Evolutionary conservation across 1,140 invertebrate genomes (phyloP).

Genomic region (Drosophila melanica): DNA sequence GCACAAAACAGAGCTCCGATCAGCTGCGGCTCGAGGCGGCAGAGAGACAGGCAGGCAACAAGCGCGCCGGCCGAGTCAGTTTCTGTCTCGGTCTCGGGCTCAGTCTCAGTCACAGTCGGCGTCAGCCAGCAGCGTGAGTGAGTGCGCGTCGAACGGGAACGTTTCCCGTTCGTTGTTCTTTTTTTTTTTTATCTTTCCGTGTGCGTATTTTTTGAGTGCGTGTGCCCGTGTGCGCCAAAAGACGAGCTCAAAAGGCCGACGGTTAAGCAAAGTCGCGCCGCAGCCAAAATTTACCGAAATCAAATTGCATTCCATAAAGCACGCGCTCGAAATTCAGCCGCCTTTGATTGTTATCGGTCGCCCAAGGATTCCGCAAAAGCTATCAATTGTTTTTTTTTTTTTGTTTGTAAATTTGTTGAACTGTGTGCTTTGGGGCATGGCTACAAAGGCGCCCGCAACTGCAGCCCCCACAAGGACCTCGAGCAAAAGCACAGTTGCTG

Average conservation of each 20-base stretch:
- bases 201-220: slow-evolving; percentile 17
- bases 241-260: slow-evolving; percentile 39
- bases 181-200: too few relatives aligned
- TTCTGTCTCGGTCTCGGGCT: slow-evolving; percentile 59
- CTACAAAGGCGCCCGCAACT: slow-evolving; percentile 44
- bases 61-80: slow-evolving; percentile 32
- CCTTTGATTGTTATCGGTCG: too few relatives aligned
- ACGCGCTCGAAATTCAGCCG: slow-evolving; percentile 4
- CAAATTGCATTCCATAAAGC: slow-evolving; percentile 2
- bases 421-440: slow-evolving; percentile 40
- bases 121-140: slow-evolving; percentile 63
- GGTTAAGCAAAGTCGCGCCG: slow-evolving; percentile 22
- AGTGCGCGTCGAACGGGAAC: slow-evolving; percentile 60
- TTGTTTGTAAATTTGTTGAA: neutral
- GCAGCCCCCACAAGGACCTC: slow-evolving; percentile 59
- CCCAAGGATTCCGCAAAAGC: neutral
- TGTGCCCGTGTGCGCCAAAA: slow-evolving; percentile 20
- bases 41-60: slow-evolving; percentile 22
- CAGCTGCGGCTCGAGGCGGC: slow-evolving; percentile 27
- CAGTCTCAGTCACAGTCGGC: slow-evolving; percentile 72
- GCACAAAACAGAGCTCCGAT: slow-evolving; percentile 25
- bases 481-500: slow-evolving; percentile 27
- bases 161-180: slow-evolving; percentile 44
- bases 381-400: too few relatives aligned
- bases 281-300: neutral